These are phyloP conservation scores for Drosophila melanica DNA, from an alignment of 1,140 invertebrate species.

Conservation along the genomic window DNA sequence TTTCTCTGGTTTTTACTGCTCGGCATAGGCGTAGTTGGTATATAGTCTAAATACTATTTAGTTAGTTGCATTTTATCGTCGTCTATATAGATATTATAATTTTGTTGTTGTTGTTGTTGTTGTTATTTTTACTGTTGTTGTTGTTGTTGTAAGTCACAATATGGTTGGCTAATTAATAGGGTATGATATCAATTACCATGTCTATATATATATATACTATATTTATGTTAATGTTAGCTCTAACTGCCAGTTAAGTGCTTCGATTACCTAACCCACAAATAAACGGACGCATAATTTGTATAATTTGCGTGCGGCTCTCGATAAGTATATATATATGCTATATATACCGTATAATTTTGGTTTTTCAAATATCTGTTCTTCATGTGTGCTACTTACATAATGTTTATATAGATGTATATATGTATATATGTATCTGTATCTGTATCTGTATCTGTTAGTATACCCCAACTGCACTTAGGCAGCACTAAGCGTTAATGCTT, in stretches of 20 bases:
- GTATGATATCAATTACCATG: constrained; percentile 50
- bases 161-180: constrained; percentile 74
- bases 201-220: constrained; percentile 28
- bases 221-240: constrained; percentile 29
- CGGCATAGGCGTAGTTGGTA: constrained; percentile 66
- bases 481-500: constrained; percentile 79
- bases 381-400: constrained; percentile 4
- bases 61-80: constrained; percentile 51
- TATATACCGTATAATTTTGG: neutral
- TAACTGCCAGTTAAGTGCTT: constrained; percentile 37
- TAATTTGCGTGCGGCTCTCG: constrained; percentile 28
- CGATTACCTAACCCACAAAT: constrained; percentile 25
- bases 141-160: constrained; percentile 74
- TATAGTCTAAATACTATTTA: constrained; percentile 35
- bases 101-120: constrained; percentile 35
- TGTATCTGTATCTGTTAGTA: constrained; percentile 32
- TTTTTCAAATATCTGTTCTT: constrained; percentile 9
- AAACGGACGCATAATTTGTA: constrained; percentile 20
- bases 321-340: constrained; percentile 27
- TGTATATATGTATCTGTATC: constrained; percentile 13
- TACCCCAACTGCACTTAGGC: constrained; percentile 70
- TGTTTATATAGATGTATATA: constrained; percentile 25
- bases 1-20: constrained; percentile 13
- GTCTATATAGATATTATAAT: constrained; percentile 45
- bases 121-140: constrained; percentile 26